Evolutionary conservation across 2,113 vertebrate species (phyloP).

Genomic region (Ciconia maguari): DNA sequence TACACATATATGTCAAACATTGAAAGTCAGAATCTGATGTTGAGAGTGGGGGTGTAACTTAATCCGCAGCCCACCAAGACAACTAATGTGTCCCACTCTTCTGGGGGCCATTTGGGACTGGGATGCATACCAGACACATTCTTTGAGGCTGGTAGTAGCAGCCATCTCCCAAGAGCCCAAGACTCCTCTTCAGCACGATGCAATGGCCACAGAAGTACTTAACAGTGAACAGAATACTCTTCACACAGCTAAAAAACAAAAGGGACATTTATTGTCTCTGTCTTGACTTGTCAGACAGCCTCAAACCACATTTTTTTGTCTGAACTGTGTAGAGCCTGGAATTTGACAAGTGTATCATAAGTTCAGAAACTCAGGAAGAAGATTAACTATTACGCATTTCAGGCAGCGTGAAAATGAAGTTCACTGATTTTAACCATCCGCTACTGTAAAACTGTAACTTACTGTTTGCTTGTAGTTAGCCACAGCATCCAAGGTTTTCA

Average conservation of each 20-base stretch:
- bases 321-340: not conserved
- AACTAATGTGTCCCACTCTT: not conserved
- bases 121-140: not conserved
- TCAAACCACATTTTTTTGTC: not conserved
- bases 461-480: not conserved
- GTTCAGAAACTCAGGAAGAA: not conserved
- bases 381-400: not conserved
- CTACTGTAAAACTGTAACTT: not conserved
- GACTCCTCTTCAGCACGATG: not conserved
- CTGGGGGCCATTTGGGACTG: not conserved
- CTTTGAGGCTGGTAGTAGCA: not conserved
- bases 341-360: not conserved
- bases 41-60: not conserved
- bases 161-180: not conserved
- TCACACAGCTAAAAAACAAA: not conserved
- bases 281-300: not conserved
- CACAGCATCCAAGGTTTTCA: not conserved
- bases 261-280: not conserved
- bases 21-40: not conserved
- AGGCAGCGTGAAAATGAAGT: not conserved
- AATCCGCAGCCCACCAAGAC: not conserved
- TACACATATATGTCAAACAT: not conserved
- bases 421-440: not conserved
- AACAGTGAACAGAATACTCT: not conserved
- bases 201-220: not conserved